Base-by-base conservation (phyloP, 2,888 invertebrate species). In the Patella depressa region DNA sequence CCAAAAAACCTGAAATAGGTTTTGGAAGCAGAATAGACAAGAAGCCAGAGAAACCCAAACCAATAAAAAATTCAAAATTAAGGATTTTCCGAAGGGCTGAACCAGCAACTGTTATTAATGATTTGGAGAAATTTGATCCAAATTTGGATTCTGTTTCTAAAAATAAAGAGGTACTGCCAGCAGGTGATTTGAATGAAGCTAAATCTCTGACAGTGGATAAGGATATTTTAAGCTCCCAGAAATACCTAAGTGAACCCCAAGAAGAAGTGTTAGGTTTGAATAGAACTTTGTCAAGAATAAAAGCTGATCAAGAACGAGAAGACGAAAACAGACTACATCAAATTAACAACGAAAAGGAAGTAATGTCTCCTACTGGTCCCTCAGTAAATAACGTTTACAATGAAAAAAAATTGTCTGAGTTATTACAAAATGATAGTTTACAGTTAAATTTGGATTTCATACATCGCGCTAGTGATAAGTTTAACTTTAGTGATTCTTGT, bases 81-180 rank as follows among this genome's bases (percentile, higher is more conserved):
- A 9, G 65, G 14, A 24, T 11, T 65, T 34, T 71, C 55, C 53
- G 57, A 71, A 65, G 65, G 14, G 75, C 70, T 53, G 75, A 71
- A n/a, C n/a, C 71, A 17, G 57, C 34, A 17, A 53, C 54, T n/a
- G 71, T 70, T 69, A 24, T 71, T 15, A 57, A 75, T 55, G 75
- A 70, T 17, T 24, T 75, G 17, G 55, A 71, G 55, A 71, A 34
- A 55, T 24, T 53, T 15, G 69, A 69, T 45, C 15, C 53, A 19
- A 65, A 45, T 45, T 29, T 55, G 12, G 15, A 11, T 53, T n/a
- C 9, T 9, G 15, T 73, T 11, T 11, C 15, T 70, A 17, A 45
- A 3, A 71, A 75, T 55, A 29, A 69, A 53, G 34, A 54, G 17
- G 17, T 5, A 19, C 72, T 45, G 45, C 45, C 9, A 45, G 45